These are phyloP conservation scores for Pleuronectes platessa DNA, from an alignment of 2,113 vertebrate genomes.

Conservation along the genomic window DNA sequence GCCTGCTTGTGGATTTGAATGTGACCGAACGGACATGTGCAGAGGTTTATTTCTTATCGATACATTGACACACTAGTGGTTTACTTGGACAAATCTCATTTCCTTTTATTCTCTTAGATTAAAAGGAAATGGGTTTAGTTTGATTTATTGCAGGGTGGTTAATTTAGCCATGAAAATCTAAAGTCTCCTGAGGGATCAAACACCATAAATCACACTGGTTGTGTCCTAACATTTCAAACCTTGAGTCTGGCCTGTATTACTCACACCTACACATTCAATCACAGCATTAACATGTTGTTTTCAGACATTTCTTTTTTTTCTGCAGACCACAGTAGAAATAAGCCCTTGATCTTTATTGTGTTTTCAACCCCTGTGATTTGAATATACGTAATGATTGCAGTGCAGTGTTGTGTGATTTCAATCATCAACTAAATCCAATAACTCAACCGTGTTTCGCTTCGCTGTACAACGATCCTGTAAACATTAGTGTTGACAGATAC, in stretches of 20 bases:
- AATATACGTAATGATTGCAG: not conserved
- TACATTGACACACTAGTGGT: not conserved
- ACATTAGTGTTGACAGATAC: slow-evolving; percentile 42
- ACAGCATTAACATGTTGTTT: not conserved
- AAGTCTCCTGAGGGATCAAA: slow-evolving; percentile 21
- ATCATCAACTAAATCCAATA: not conserved
- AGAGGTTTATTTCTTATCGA: slow-evolving; percentile 14
- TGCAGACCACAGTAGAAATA: not conserved
- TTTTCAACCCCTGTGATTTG: not conserved
- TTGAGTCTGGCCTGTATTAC: slow-evolving; percentile 6
- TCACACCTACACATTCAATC: not conserved
- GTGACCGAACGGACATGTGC: slow-evolving; percentile 1
- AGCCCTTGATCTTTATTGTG: not conserved
- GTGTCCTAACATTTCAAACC: slow-evolving; percentile 25
- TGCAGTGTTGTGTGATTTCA: not conserved
- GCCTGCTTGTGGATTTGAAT: slow-evolving; percentile 35
- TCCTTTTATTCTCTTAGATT: slow-evolving; percentile 26
- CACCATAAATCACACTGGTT: slow-evolving; percentile 42
- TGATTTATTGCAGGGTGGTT: slow-evolving; percentile 40
- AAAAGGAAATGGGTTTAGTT: slow-evolving; percentile 39
- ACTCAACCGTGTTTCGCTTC: slow-evolving; percentile 4
- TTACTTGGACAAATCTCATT: slow-evolving; percentile 36
- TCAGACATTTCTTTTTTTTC: not conserved
- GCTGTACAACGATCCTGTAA: slow-evolving; percentile 21
- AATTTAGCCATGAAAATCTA: slow-evolving; percentile 30